Evolutionary conservation across 2,113 vertebrate genomes (phyloP).

Genomic region (Otocyon megalotis): DNA sequence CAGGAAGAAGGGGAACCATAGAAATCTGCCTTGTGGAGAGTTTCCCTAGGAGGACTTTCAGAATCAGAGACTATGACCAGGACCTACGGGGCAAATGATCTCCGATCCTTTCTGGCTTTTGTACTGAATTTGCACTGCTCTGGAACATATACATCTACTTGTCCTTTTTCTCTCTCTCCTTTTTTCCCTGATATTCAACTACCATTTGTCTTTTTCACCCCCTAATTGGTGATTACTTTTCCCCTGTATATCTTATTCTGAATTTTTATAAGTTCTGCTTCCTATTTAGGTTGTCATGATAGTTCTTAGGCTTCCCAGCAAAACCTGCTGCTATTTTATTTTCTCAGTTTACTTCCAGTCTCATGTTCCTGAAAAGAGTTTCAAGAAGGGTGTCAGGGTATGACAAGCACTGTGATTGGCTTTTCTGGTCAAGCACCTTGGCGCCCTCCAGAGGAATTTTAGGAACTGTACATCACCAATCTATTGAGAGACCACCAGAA

Average conservation of each 20-base stretch:
- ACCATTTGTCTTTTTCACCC: not conserved
- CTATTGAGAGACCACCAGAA: not conserved
- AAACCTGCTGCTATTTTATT: not conserved
- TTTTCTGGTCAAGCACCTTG: not conserved
- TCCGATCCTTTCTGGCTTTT: not conserved
- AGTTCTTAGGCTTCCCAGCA: not conserved
- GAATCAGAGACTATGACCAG: not conserved
- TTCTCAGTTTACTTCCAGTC: not conserved
- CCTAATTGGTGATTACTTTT: not conserved
- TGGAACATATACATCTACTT: not conserved
- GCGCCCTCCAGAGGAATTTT: not conserved
- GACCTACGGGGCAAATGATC: not conserved
- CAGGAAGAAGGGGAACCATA: not conserved
- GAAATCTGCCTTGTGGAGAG: fast-evolving
- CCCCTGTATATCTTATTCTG: not conserved
- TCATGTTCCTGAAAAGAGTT: not conserved
- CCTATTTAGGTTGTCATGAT: not conserved
- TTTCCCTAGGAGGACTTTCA: not conserved
- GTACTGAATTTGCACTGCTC: not conserved
- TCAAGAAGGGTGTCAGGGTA: not conserved
- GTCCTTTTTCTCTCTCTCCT: not conserved
- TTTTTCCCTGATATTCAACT: not conserved
- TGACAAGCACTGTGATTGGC: not conserved
- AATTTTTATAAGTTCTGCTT: not conserved
- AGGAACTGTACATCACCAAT: not conserved